Conservation (phyloP, 2,888 invertebrate genomes). For the Pycnomerus fuliginosus region DNA sequence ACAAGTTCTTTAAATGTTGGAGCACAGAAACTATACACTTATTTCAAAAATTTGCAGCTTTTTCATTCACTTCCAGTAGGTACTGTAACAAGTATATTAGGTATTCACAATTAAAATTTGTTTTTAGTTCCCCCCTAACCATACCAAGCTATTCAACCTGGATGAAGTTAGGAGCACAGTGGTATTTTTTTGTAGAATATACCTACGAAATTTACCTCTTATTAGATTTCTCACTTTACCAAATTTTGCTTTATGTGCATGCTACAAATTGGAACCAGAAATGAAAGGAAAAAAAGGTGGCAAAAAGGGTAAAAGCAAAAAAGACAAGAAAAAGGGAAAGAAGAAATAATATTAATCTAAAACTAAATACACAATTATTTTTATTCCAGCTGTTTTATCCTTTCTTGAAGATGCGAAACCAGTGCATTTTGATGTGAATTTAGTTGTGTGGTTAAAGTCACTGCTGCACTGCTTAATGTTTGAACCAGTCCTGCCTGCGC, state of each 20-base stretch:
- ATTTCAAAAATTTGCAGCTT: conserved; percentile 46
- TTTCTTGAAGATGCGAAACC: conserved; percentile 65
- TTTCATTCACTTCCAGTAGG: conserved; percentile 45
- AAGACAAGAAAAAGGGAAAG: conserved; percentile 29
- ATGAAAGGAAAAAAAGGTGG: conserved; percentile 9
- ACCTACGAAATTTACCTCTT: conserved; percentile 48
- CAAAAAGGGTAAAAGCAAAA: conserved; percentile 19
- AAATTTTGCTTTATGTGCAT: conserved; percentile 45
- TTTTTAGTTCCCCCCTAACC: conserved; percentile 45
- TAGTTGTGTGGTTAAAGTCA: conserved; percentile 64
- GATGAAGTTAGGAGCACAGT: conserved; percentile 42
- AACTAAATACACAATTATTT: conserved; percentile 7
- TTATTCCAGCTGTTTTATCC: conserved; percentile 51
- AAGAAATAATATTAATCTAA: conserved; percentile 18
- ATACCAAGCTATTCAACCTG: conserved; percentile 42
- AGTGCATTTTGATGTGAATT: conserved; percentile 68
- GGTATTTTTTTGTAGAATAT: conserved; percentile 45
- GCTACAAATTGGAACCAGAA: conserved; percentile 39
- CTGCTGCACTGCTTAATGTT: conserved; percentile 65
- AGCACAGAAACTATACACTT: conserved; percentile 46
- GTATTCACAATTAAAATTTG: too few species aligned
- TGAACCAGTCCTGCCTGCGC: conserved; percentile 70
- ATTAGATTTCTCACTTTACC: conserved; percentile 46
- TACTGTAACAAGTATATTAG: too few species aligned
- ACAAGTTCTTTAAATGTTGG: conserved; percentile 39